Base-by-base conservation (phyloP, 2,888 invertebrate species). In the Dicranocentrus wangi region DNA sequence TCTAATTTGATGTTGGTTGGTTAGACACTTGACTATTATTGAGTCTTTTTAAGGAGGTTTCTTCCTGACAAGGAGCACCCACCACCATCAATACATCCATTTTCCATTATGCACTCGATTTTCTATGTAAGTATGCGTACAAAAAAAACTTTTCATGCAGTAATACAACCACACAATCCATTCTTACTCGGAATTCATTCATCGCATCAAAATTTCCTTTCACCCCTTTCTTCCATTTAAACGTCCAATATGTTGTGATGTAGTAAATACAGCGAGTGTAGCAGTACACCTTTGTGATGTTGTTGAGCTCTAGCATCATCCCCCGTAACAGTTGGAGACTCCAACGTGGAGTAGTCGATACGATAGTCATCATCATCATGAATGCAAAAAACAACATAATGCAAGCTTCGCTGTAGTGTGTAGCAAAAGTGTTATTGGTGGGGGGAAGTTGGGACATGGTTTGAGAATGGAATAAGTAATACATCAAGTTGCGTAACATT, bases 1-100 rank as follows among this genome's bases (percentile, higher is more conserved):
- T 83, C 83, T 80, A 84, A 84, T 84, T 84, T 83, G 81, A 47
- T 81, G 51, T 51, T 63, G 61, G 63, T 55, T 72, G 68, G 69
- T 69, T 73, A 55, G 81, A 68, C 72, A 65, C 73, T 65, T 65
- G 65, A 73, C 73, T 65, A 65, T 72, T 72, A 72, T 72, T 72
- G 72, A 72, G 63, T 51, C 70, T 72, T 61, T 72, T 61, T n/a
- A 72, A 72, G 61, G 25, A 51, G 47, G 28, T 28, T 63, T 71
- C 43, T 27, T 51, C 28, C 32, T 72, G 28, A 23, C 23, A 21
- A 28, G 19, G 8, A 28, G 61, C 61, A 61, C 23, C 51, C 32
- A 71, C 60, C 60, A 71, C 17, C 17, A 28, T 27, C 19, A 51
- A 25, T 71, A 47, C 28, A 25, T 32, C 13, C 42, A 43, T 43